phyloP scores from a whole-genome alignment of 2,113 vertebrate genomes.

The Caranx ignobilis region DNA sequence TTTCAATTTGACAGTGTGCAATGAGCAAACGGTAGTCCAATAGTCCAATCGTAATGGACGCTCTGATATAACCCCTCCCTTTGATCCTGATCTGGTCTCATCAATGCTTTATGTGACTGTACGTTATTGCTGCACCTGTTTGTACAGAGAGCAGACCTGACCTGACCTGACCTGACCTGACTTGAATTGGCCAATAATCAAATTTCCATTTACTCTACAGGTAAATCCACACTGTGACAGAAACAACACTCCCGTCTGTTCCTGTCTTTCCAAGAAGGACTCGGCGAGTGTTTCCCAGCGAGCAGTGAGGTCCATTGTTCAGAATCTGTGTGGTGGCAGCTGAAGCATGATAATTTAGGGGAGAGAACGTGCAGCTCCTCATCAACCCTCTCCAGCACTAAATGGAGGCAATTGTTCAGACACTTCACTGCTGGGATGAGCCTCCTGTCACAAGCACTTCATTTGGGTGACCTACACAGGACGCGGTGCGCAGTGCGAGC shows the following conservation, averaged over 20 bases:
- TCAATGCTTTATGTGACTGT: background rate
- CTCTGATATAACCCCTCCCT: too few species aligned
- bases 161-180: background rate
- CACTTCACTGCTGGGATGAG: conserved; percentile 35
- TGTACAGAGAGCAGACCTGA: background rate
- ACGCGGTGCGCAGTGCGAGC: conserved; percentile 16
- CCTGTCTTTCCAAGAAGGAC: conserved; percentile 23
- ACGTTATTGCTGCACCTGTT: background rate
- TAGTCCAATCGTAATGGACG: too few species aligned
- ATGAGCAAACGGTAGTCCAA: too few species aligned
- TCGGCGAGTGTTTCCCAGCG: conserved; percentile 39
- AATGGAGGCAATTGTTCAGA: conserved; percentile 69
- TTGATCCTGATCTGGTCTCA: background rate
- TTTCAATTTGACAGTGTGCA: too few species aligned
- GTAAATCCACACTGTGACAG: background rate
- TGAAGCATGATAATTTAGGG: conserved; percentile 71
- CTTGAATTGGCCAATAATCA: background rate
- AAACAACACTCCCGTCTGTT: background rate
- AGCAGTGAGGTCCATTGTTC: conserved; percentile 54
- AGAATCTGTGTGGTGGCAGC: conserved; percentile 51
- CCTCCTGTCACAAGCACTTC: conserved; percentile 31
- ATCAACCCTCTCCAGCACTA: conserved; percentile 55
- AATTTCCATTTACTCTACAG: background rate
- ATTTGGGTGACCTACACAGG: conserved; percentile 37
- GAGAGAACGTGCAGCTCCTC: conserved; percentile 73